Evolutionary conservation across 2,888 invertebrate genomes (phyloP), one percentile per base, ranked within the genome.

Genomic region (Onchidella celtica): DNA sequence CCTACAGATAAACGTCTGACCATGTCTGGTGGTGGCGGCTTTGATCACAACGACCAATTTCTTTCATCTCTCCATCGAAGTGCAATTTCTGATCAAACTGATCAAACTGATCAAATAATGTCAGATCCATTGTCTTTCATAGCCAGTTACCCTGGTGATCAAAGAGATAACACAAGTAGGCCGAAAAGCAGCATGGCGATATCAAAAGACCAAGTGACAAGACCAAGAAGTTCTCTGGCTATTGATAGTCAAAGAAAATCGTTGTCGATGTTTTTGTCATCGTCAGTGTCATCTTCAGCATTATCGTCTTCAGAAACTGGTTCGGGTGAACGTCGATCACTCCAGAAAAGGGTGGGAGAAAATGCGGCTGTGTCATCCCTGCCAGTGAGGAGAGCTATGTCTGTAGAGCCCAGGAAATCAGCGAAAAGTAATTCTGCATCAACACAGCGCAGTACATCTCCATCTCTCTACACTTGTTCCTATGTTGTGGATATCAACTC

Each of bases 221-320:
- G 17, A 11, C 59, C 9, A 4, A 59, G 59, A 59, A 17, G 17
- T 17, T 4, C 14, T 17, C 4, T n/a, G 3, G 17, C 59, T 17
- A 24, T 6, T n/a, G 3, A 4, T 17, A 59, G n/a, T 59, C 59
- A 17, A 4, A 47, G 69, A 27, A 69, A 69, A 2, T 24, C 32
- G 24, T 70, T 75, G 14, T n/a, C 61, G 32, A 29, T 74, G 14
- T 27, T 68, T 29, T 3, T 47, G 9, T 21, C 61, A 3, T 57
- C 65, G 21, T 69, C 78, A 78, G 34, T 38, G 21, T 69, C 24
- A 75, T 70, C 65, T 6, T 59, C 72, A 4, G 17, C 74, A 32
- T 55, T 59, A 17, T 61, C 74, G 3, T 61, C 47, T 3, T 34
- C 72, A 40, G 3, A 47, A 2, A 29, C 79, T 3, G 4, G 29